Evolutionary conservation across 2,113 vertebrate genomes (phyloP).

Genomic region (Barbus barbus): DNA sequence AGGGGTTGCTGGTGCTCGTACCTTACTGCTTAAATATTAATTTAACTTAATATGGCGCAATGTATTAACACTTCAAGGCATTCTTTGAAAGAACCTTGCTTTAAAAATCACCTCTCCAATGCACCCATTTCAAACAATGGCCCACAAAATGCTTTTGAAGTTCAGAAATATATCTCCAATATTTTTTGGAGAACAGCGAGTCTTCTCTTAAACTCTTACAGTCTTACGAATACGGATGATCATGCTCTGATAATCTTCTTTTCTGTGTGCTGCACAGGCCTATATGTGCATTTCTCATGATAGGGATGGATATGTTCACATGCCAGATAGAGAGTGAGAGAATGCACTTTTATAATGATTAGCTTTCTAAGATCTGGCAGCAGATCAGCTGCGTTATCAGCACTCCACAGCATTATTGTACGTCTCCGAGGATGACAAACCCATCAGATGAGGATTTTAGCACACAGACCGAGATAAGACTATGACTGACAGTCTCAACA

Average conservation of each 20-base stretch:
- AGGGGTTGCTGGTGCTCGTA: not conserved
- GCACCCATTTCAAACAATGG: not conserved
- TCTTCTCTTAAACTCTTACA: not conserved
- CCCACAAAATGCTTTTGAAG: not conserved
- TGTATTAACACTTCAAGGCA: not conserved
- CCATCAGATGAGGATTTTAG: conserved; percentile 26
- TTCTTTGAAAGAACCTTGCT: not conserved
- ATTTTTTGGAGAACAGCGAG: not conserved
- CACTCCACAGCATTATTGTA: conserved; percentile 3
- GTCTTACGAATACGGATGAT: not conserved
- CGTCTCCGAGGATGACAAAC: conserved; percentile 16
- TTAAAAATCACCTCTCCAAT: not conserved
- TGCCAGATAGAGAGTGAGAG: not conserved
- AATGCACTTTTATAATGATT: conserved; percentile 3
- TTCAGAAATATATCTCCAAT: not conserved
- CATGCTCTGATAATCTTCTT: not conserved
- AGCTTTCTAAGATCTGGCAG: conserved; percentile 29
- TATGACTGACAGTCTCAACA: conserved; percentile 21
- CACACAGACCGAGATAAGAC: conserved; percentile 19
- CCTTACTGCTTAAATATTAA: not conserved
- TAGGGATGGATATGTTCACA: not conserved
- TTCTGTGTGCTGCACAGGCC: not conserved
- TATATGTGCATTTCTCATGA: not conserved
- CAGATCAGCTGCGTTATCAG: conserved; percentile 26
- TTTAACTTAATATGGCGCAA: not conserved